Base-by-base conservation (phyloP, 2,888 invertebrate species). In the Conus canariensis region DNA sequence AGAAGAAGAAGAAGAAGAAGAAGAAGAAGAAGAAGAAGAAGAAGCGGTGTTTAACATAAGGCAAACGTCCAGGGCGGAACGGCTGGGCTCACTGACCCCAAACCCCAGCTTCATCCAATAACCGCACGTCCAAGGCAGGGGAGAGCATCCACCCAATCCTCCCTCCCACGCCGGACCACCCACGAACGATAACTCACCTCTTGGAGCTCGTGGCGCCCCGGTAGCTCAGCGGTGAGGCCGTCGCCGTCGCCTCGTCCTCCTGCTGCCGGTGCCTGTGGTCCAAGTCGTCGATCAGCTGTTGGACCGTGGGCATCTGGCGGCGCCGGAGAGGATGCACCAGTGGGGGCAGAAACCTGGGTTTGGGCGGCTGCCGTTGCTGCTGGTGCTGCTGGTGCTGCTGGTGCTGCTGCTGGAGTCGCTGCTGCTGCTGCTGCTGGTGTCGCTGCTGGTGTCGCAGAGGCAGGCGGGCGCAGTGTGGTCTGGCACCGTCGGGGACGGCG, bases 231-330 rank as follows among this genome's bases (percentile, higher is more conserved):
- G n/a, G n/a, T 74, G 74, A 10, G 6, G 70, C 22, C 5, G 70
- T 0, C 16, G 19, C 22, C 70, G 70, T 19, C 70, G 22, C 5
- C 70, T 16, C 45, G 7, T 70, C 19, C 70, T 22, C 19, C 70
- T 70, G 74, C 25, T 6, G 74, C 74, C 9, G n/a, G 22, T 94
- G 94, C 91, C 93, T 93, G 85, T 91, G 92, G 25, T 93, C 85
- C 56, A 94, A 91, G 70, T 92, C 91, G 83, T 94, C 94, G 60
- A 94, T 94, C 12, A 94, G 90, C 85, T 94, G 93, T 19, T 92
- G 91, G 8, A 94, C 94, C 6, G 94, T 94, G 19, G 94, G 93
- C 25, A 93, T 93, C 88, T 92, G 91, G 25, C 91, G 92, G 10
- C 93, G 90, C 16, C 92, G 90, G 6, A n/a, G 74, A 7, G 45